Evolutionary conservation across 2,888 invertebrate genomes (phyloP).

Genomic region (Stictocephala bisonia): DNA sequence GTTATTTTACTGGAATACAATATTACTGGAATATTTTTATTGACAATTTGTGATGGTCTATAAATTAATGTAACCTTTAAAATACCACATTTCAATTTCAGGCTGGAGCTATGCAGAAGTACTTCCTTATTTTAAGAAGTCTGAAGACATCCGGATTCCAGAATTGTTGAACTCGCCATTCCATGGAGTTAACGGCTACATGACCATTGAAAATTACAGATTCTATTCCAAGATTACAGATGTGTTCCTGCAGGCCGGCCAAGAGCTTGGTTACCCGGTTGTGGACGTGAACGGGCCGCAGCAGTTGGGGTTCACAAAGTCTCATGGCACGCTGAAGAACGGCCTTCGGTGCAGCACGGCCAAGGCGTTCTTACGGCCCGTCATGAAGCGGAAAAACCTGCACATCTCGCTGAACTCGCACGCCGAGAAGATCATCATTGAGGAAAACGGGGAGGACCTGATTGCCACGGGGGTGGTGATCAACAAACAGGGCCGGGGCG

Average conservation of each 20-base stretch:
- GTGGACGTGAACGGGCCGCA: constrained; percentile 79
- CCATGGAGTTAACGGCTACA: constrained; percentile 78
- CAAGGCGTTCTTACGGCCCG: constrained; percentile 81
- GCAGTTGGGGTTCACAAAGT: constrained; percentile 83
- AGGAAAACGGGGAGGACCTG: constrained; percentile 65
- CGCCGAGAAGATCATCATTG: constrained; percentile 76
- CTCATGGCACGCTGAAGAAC: constrained; percentile 81
- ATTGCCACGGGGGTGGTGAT: constrained; percentile 76
- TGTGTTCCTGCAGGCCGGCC: constrained; percentile 76
- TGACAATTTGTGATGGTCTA: not conserved
- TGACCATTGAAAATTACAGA: constrained; percentile 78
- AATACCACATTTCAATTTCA: constrained; percentile 12
- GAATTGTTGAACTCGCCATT: constrained; percentile 71
- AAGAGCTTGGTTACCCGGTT: constrained; percentile 76
- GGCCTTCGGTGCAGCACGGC: constrained; percentile 86
- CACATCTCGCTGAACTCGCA: constrained; percentile 77
- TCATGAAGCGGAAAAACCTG: constrained; percentile 75
- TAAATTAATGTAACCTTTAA: not conserved
- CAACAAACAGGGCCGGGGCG: constrained; percentile 68
- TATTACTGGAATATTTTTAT: constrained; percentile 2
- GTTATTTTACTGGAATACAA: too few relatives aligned
- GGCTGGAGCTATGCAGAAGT: constrained; percentile 83
- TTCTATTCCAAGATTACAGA: constrained; percentile 76
- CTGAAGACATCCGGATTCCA: constrained; percentile 80
- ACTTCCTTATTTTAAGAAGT: constrained; percentile 81